A percentile compares a stretch with the other conserved stretches of the same genome.
Evolutionary conservation across 2,113 vertebrate species (phyloP).

Genomic region (Sylvicapra grimmia): DNA sequence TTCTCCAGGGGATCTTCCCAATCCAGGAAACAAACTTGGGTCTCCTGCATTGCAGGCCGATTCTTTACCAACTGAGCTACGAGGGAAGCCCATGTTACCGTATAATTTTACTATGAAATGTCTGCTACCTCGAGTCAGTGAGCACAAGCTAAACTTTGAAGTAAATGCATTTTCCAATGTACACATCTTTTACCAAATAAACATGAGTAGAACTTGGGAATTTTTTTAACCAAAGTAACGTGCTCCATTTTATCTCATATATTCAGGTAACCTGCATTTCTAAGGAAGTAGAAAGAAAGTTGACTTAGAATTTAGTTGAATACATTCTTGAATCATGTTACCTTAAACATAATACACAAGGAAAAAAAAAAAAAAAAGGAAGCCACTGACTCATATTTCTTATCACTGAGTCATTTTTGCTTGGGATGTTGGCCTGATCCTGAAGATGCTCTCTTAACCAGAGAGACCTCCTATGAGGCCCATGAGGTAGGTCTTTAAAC

Average conservation of each 20-base stretch:
- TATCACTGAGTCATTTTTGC: not conserved
- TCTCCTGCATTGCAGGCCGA: not conserved
- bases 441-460: not conserved
- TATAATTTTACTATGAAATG: not conserved
- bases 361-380: not conserved
- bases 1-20: not conserved
- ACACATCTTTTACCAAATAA: conserved; percentile 17
- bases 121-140: not conserved
- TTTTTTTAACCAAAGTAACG: not conserved
- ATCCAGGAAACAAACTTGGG: not conserved
- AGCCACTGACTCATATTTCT: not conserved
- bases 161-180: not conserved
- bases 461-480: too few species aligned
- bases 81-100: not conserved
- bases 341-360: not conserved
- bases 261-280: not conserved
- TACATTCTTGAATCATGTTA: not conserved
- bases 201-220: not conserved
- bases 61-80: not conserved
- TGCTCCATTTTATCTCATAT: not conserved
- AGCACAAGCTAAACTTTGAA: not conserved
- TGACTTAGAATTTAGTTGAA: not conserved
- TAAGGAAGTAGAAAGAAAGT: not conserved
- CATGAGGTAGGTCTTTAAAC: not conserved
- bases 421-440: not conserved